Percentiles rank a stretch among this genome's conserved stretches.
These are phyloP conservation scores for Cephalopterus ornatus DNA, from an alignment of 2,113 vertebrate genomes.

Conservation along the genomic window DNA sequence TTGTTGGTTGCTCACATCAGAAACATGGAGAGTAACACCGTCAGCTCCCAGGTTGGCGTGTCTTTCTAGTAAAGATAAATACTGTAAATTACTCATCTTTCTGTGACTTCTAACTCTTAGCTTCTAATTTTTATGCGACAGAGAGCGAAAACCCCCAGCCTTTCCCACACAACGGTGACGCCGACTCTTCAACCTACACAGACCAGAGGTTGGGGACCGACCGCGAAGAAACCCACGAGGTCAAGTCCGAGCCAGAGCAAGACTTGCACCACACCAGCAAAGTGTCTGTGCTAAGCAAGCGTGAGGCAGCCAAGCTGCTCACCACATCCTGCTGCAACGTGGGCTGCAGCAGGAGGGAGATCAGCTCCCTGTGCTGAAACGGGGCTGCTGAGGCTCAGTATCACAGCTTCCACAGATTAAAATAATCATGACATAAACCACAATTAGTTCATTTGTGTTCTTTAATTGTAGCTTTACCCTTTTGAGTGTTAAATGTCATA, in stretches of 20 bases:
- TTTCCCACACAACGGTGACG: background rate
- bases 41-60: background rate
- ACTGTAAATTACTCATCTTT: background rate
- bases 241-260: background rate
- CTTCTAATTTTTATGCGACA: background rate
- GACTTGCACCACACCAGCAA: background rate
- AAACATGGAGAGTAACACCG: background rate
- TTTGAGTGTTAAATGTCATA: background rate
- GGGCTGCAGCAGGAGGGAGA: conserved; percentile 63
- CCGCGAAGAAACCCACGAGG: background rate
- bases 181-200: background rate
- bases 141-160: background rate
- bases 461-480: background rate
- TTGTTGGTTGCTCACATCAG: background rate
- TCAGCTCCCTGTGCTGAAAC: conserved; percentile 63
- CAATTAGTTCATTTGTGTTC: background rate
- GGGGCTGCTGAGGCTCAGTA: accelerated
- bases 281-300: background rate
- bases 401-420: background rate
- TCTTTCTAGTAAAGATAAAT: background rate
- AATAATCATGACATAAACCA: background rate
- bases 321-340: conserved; percentile 56
- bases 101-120: background rate
- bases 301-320: background rate
- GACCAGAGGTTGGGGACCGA: background rate